These are phyloP conservation scores for Luffia ferchaultella DNA, from an alignment of 2,888 invertebrate genomes.

Conservation along the genomic window DNA sequence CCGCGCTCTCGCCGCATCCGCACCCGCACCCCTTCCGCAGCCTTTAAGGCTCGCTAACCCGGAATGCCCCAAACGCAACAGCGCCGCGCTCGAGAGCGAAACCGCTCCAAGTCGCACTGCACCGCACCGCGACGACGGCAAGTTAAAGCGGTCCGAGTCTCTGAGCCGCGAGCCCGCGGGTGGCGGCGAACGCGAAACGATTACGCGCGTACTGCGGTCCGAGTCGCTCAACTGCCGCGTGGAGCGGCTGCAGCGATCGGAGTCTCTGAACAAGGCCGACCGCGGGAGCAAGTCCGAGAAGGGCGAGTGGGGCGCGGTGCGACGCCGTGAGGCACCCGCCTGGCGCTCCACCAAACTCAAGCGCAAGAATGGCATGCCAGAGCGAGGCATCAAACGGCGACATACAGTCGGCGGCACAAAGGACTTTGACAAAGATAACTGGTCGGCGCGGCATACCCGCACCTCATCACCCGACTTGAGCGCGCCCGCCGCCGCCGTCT, in stretches of 20 bases:
- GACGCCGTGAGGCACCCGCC: constrained; percentile 65
- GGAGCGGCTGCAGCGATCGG: constrained; percentile 30
- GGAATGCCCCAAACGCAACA: constrained; percentile 30
- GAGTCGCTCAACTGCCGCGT: constrained; percentile 68
- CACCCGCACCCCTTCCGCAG: constrained; percentile 19
- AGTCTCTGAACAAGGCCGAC: constrained; percentile 34
- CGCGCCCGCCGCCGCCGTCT: constrained; percentile 28
- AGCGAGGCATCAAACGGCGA: constrained; percentile 83
- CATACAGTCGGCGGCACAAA: constrained; percentile 95
- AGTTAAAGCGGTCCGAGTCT: constrained; percentile 68
- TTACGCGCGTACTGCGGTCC: constrained; percentile 65
- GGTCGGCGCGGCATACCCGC: constrained; percentile 66
- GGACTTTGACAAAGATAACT: constrained; percentile 74
- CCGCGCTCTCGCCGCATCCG: constrained; percentile 14
- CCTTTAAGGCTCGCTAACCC: constrained; percentile 18
- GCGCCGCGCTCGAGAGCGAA: constrained; percentile 24
- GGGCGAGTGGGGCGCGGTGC: constrained; percentile 74
- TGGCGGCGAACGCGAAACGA: constrained; percentile 35
- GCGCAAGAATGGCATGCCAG: constrained; percentile 81
- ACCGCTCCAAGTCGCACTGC: constrained; percentile 7
- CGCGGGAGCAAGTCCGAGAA: constrained; percentile 71
- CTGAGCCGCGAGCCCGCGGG: constrained; percentile 58
- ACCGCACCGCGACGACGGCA: constrained; percentile 24
- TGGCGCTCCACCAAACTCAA: constrained; percentile 72
- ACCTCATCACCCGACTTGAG: constrained; percentile 67